These are phyloP conservation scores for Graphium colonna DNA, from an alignment of 2,888 invertebrate genomes.

Conservation along the genomic window DNA sequence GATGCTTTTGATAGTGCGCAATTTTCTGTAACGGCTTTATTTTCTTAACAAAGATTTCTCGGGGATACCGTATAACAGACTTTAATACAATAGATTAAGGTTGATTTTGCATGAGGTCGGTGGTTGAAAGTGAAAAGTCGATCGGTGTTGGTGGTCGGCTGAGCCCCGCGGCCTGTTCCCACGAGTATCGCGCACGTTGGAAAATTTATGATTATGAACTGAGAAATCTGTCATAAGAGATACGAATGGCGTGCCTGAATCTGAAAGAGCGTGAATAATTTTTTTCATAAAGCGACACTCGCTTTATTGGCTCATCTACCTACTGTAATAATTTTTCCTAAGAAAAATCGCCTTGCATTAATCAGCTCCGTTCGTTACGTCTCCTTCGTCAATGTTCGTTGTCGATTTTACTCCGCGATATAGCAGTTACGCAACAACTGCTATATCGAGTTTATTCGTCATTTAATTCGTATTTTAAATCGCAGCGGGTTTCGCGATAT, in stretches of 20 bases:
- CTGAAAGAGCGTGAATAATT: constrained; percentile 75
- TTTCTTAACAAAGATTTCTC: constrained; percentile 47
- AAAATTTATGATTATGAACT: constrained; percentile 78
- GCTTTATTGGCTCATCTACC: constrained; percentile 23
- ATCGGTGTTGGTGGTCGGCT: constrained; percentile 72
- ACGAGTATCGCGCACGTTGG: constrained; percentile 71
- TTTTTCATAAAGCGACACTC: constrained; percentile 57
- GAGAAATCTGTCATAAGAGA: constrained; percentile 77
- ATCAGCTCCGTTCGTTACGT: neutral
- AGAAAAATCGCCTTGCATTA: constrained; percentile 12
- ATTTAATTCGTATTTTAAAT: constrained; percentile 27
- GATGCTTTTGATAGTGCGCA: constrained; percentile 46
- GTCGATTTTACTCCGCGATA: constrained; percentile 13
- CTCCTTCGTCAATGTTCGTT: neutral
- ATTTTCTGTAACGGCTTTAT: constrained; percentile 70
- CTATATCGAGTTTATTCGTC: constrained; percentile 24
- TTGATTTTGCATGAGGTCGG: constrained; percentile 35
- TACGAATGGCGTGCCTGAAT: constrained; percentile 65
- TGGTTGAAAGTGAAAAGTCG: constrained; percentile 71
- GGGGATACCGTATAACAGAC: constrained; percentile 28
- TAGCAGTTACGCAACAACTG: constrained; percentile 18
- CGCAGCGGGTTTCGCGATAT: constrained; percentile 23
- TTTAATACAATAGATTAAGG: constrained; percentile 34
- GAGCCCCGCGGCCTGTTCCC: constrained; percentile 66
- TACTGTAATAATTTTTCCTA: constrained; percentile 23